Percentiles rank a stretch among this genome's conserved stretches.
These are phyloP conservation scores for Camponotus fellah DNA, from an alignment of 2,888 invertebrate species.

Conservation along the genomic window DNA sequence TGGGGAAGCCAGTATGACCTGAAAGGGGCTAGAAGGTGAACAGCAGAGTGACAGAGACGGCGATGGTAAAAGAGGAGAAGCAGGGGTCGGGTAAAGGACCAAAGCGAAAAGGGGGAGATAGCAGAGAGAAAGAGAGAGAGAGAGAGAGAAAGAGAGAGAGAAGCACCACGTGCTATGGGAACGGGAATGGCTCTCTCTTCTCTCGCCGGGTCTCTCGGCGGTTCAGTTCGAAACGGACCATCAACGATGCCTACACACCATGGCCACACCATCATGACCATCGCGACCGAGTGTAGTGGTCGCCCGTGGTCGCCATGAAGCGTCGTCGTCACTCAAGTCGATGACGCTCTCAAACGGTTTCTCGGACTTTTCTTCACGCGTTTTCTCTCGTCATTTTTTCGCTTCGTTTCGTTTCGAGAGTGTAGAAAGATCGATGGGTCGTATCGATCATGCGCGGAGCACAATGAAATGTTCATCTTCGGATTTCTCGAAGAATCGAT, in stretches of 20 bases:
- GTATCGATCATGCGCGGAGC: slow-evolving; percentile 20
- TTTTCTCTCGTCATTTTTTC: slow-evolving; percentile 3
- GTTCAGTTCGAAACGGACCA: slow-evolving; percentile 84
- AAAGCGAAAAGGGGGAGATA: slow-evolving; percentile 36
- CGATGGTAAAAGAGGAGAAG: slow-evolving; percentile 45
- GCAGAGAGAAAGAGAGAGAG: slow-evolving; percentile 52
- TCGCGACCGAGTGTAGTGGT: slow-evolving; percentile 60
- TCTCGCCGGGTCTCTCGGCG: slow-evolving; percentile 74
- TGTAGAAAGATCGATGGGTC: slow-evolving; percentile 26
- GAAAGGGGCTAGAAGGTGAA: slow-evolving; percentile 62
- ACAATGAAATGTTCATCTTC: slow-evolving; percentile 27
- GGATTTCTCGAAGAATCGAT: slow-evolving; percentile 7
- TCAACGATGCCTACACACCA: slow-evolving; percentile 84
- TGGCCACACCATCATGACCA: slow-evolving; percentile 80
- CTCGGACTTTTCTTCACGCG: slow-evolving; percentile 11
- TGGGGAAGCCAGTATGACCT: slow-evolving; percentile 58
- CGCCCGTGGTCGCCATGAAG: slow-evolving; percentile 68
- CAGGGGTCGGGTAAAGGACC: slow-evolving; percentile 42
- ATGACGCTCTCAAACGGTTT: slow-evolving; percentile 44
- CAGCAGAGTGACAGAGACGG: slow-evolving; percentile 53
- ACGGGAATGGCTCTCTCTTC: slow-evolving; percentile 81
- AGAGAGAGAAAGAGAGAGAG: slow-evolving; percentile 67
- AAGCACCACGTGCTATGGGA: slow-evolving; percentile 85
- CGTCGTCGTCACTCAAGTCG: slow-evolving; percentile 64
- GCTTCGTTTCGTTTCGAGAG: slow-evolving; percentile 1